Base-by-base conservation (phyloP, 2,797 vertebrate species). In the Sciurus vulgaris region DNA sequence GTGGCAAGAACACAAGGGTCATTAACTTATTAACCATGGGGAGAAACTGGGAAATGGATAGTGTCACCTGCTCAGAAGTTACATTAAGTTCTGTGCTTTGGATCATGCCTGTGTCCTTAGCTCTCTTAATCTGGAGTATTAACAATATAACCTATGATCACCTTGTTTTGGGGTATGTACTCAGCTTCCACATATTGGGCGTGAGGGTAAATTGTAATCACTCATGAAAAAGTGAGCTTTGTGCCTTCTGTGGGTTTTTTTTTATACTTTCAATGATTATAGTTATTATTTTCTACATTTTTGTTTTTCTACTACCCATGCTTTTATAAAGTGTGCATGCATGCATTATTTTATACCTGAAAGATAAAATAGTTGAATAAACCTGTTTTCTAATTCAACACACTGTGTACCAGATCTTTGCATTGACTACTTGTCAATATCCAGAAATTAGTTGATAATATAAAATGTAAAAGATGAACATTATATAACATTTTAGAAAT, bases 1-100 rank as follows among this genome's bases (percentile, higher is more conserved):
- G 69, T 56, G 51, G 77, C 28, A 92, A 92, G 94, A 78, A 69
- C 63, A 95, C 63, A 95, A 95, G 90, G 63, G 2, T 92, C 85
- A 96, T 97, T 97, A 95, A 86, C 83, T 96, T 96, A 91, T 73
- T 95, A 97, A 93, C 79, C 33, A 81, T 35, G 28, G 38, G 82
- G 35, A 84, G 91, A 97, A 93, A 33, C 47, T 89, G 49, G 30
- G 65, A 95, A 96, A 94, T 90, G 69, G n/a, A 79, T 96, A 69
- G 7, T 95, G 24, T 88, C 41, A 93, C 49, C 28, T 82, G 49
- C 51, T 90, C n/a, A 72, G 63, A 79, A 81, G 30, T 88, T 83
- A 67, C 5, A 51, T 85, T 72, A 33, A 63, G 41, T 77, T 86
- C 13, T 38, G 5, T 77, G 11, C 61, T 85, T 95, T 89, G 44